Conservation (phyloP, 1,140 invertebrate species). For the Diprion similis region DNA sequence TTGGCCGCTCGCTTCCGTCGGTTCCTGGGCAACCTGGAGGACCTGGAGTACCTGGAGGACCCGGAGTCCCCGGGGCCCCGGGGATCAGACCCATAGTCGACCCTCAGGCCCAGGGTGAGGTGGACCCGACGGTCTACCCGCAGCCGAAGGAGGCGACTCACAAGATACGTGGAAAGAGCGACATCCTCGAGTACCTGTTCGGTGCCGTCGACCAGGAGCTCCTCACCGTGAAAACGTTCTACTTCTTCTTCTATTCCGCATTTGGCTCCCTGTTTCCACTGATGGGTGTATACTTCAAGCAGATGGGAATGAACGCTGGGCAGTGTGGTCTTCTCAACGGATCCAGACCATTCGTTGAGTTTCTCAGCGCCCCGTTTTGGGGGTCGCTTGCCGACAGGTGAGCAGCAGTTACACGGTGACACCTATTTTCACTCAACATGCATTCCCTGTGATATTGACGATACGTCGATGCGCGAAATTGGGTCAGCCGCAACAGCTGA, state of each 20-base stretch:
- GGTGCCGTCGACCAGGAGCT: constrained; percentile 88
- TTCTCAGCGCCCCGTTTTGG: constrained; percentile 98
- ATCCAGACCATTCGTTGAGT: constrained; percentile 95
- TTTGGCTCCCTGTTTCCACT: constrained; percentile 98
- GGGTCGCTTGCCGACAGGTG: constrained; percentile 91
- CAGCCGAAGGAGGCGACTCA: constrained; percentile 87
- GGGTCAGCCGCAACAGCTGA: neutral
- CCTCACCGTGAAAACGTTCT: constrained; percentile 94
- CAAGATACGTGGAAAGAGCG: constrained; percentile 85
- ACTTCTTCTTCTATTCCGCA: constrained; percentile 99
- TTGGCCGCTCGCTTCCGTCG: neutral
- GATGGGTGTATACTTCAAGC: constrained; percentile 98
- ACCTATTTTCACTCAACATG: neutral
- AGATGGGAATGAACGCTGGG: constrained; percentile 96
- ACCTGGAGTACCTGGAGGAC: constrained; percentile 17
- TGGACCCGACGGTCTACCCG: constrained; percentile 77
- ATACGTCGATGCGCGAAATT: no score
- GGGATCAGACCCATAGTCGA: constrained; percentile 72
- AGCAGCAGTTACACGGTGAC: constrained; percentile 34
- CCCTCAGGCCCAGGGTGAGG: constrained; percentile 76
- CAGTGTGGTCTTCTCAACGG: constrained; percentile 94
- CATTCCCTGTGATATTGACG: neutral
- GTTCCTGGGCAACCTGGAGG: constrained; percentile 1
- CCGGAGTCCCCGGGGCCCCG: constrained; percentile 40
- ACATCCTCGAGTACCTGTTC: constrained; percentile 83